Conservation (phyloP, 1,140 invertebrate species). For the Ruditapes philippinarum region DNA sequence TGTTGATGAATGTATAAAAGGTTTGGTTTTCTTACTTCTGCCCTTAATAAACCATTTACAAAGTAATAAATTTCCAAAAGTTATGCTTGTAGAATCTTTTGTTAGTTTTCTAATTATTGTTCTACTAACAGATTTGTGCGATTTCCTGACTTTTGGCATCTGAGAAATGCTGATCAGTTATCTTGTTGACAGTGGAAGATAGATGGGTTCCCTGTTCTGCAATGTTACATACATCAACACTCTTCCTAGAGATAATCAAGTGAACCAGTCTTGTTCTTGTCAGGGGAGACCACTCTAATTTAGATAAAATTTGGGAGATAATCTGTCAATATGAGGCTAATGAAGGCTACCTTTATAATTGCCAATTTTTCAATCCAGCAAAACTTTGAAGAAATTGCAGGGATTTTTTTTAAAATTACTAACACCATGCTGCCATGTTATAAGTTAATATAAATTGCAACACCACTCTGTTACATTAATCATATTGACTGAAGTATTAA, state of each 20-base stretch:
- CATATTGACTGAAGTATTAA: too few species aligned
- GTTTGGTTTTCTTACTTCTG: too few species aligned
- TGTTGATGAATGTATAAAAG: too few species aligned
- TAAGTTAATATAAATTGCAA: too few species aligned
- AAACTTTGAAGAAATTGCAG: too few species aligned
- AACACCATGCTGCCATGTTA: too few species aligned
- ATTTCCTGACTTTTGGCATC: constrained; percentile 35
- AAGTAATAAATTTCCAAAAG: background rate
- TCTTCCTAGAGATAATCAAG: constrained; percentile 25
- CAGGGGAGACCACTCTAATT: constrained; percentile 57
- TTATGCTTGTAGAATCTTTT: constrained; percentile 29
- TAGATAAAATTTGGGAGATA: constrained; percentile 41
- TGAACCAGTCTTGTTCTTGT: constrained; percentile 32
- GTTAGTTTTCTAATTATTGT: constrained; percentile 40
- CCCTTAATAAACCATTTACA: background rate
- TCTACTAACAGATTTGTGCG: constrained; percentile 26
- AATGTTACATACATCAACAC: constrained; percentile 36
- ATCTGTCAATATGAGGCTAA: constrained; percentile 37
- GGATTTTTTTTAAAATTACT: too few species aligned
- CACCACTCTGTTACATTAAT: too few species aligned
- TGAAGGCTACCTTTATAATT: background rate
- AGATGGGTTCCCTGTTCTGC: constrained; percentile 54
- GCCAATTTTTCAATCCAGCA: background rate
- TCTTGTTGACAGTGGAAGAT: constrained; percentile 55
- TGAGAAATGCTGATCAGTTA: constrained; percentile 47